phyloP scores from a whole-genome alignment of 2,888 invertebrate species.

The Pollenia labialis region DNA sequence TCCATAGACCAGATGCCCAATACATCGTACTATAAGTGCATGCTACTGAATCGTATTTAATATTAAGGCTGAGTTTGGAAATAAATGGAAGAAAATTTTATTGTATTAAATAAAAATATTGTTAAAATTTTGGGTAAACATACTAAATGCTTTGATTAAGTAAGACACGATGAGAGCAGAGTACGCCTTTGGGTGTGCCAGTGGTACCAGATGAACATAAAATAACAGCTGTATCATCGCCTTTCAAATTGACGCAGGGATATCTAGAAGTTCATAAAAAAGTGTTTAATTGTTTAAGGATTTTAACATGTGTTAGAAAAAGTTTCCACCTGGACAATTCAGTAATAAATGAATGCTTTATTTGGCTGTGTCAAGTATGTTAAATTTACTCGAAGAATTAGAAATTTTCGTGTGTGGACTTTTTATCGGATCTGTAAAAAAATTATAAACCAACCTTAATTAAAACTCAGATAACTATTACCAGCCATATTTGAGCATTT shows the following conservation, averaged over 20 bases:
- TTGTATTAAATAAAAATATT: neutral
- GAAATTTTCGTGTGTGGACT: too few species aligned
- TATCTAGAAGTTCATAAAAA: constrained; percentile 40
- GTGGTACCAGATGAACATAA: constrained; percentile 82
- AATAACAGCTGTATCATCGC: constrained; percentile 80
- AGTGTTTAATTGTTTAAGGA: neutral
- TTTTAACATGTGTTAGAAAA: too few species aligned
- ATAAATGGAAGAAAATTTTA: neutral
- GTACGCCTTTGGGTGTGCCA: constrained; percentile 81
- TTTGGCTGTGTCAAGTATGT: too few species aligned
- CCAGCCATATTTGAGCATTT: too few species aligned
- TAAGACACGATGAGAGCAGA: constrained; percentile 78
- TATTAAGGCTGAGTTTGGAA: neutral
- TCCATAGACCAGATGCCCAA: constrained; percentile 80
- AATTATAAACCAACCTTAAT: too few species aligned
- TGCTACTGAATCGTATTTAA: constrained; percentile 74
- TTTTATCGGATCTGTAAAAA: too few species aligned
- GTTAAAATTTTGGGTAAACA: constrained; percentile 5
- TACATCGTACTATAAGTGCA: constrained; percentile 80
- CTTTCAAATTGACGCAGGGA: constrained; percentile 74
- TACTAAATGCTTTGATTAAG: constrained; percentile 74
- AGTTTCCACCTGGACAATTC: neutral
- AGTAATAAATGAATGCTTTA: too few species aligned
- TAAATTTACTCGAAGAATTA: too few species aligned
- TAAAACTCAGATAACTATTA: too few species aligned